These are phyloP conservation scores for Salvelinus alpinus DNA, from an alignment of 2,113 vertebrate species.

Conservation along the genomic window DNA sequence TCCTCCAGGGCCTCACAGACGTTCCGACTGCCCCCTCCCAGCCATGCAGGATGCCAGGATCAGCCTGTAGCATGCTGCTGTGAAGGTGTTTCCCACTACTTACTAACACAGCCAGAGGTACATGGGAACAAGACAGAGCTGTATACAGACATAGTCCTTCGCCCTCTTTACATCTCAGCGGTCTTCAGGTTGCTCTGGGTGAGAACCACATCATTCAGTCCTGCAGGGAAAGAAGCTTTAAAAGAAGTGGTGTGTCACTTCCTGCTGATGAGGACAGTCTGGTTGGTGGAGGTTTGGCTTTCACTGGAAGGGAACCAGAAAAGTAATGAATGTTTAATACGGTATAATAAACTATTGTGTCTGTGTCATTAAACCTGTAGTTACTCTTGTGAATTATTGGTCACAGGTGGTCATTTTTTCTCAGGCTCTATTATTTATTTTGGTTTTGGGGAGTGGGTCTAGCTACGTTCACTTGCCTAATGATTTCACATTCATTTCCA, in stretches of 20 bases:
- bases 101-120: slow-evolving; percentile 38
- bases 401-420: neutral
- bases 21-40: slow-evolving; percentile 49
- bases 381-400: neutral
- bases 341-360: slow-evolving; percentile 4
- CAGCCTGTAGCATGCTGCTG: slow-evolving; percentile 24
- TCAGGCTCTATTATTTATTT: neutral
- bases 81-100: slow-evolving; percentile 30
- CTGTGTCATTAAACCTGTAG: neutral
- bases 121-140: slow-evolving; percentile 43
- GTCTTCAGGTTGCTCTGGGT: slow-evolving; percentile 27
- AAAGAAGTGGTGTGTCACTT: slow-evolving; percentile 53
- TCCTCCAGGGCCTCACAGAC: slow-evolving; percentile 52
- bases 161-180: slow-evolving; percentile 46
- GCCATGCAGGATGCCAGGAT: slow-evolving; percentile 23
- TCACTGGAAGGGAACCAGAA: slow-evolving; percentile 29
- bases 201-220: slow-evolving; percentile 49
- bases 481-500: slow-evolving; percentile 5
- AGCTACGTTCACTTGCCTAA: neutral
- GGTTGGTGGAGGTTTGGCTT: slow-evolving; percentile 42
- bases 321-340: slow-evolving; percentile 10
- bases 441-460: neutral
- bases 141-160: slow-evolving; percentile 40
- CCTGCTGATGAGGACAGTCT: slow-evolving; percentile 57
- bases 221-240: slow-evolving; percentile 51